Base-by-base conservation (phyloP, 2,113 vertebrate species). In the Eupsittula cactorum region DNA sequence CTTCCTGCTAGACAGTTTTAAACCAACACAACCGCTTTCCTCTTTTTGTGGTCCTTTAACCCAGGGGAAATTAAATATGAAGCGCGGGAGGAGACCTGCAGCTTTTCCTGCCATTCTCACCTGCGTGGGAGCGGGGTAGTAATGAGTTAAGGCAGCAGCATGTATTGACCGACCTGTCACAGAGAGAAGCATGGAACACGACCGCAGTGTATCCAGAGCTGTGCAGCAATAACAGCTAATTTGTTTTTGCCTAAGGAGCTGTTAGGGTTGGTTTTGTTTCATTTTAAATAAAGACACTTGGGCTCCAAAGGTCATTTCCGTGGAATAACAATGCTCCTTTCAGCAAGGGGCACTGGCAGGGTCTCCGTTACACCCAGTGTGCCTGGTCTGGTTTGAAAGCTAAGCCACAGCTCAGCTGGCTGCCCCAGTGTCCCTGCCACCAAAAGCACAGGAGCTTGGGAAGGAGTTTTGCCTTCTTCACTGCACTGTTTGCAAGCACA, bases 271-370 rank as follows among this genome's bases (percentile, higher is more conserved):
- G 78, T 93, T 95, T 92, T 91, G 71, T 92, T 95, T 96, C 77
- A 82, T 95, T 95, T 92, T 57, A 89, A 95, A 92, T 90, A 78
- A 86, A 86, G 88, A 83, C 80, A 24, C 85, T 94, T 76, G 86
- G 75, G 91, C 63, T 93, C 77, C 80, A 59, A 69, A 95, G 81
- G 93, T 94, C 92, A 93, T 96, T 97, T 97, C 96, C 88, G 63
- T 93, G 83, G 50, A 93, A 93, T 80, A 92, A 96, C 96, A 96
- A 96, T 93, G 83, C 83, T 81, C 29, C 74, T 96, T 94, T 96
- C 88, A 94, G 74, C 93, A 95, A 91, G 77, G 86, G 88, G 92
- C 74, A 88, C 92, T 17, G 1, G 28, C 88, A 93, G 73, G 93
- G 88, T 85, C 90, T 91, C 88, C 11, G 15, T 92, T 78, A 95